Evolutionary conservation across 2,888 invertebrate species (phyloP).

Genomic region (Allacma fusca): DNA sequence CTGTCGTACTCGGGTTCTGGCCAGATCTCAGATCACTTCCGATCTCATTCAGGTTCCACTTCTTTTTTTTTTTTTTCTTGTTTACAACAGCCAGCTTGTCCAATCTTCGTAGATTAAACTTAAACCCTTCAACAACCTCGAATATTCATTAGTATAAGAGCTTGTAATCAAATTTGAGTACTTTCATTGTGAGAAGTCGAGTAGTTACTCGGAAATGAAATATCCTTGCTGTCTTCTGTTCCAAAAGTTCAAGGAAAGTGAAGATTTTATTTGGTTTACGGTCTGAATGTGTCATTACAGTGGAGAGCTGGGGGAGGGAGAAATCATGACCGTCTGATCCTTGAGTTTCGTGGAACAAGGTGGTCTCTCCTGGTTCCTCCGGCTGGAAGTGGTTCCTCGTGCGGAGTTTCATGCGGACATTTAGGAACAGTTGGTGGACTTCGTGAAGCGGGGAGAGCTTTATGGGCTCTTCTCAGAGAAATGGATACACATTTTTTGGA

Average conservation of each 20-base stretch:
- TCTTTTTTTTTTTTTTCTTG: neutral
- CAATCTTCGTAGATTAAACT: neutral
- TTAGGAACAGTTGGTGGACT: conserved; percentile 65
- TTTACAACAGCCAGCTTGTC: neutral
- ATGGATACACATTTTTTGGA: conserved; percentile 67
- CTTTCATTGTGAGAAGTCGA: neutral
- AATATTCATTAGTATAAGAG: conserved; percentile 24
- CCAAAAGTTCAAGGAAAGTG: neutral
- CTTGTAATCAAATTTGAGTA: conserved; percentile 17
- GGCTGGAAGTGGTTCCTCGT: conserved; percentile 65
- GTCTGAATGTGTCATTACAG: conserved; percentile 61
- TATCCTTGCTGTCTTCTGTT: neutral
- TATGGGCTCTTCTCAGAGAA: conserved; percentile 70
- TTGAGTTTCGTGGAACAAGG: conserved; percentile 71
- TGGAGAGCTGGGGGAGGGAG: conserved; percentile 72
- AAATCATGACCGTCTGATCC: conserved; percentile 70
- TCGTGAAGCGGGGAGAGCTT: conserved; percentile 69
- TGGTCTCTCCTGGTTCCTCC: conserved; percentile 70
- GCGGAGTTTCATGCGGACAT: conserved; percentile 61
- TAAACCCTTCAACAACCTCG: neutral
- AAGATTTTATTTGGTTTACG: neutral
- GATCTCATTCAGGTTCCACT: conserved; percentile 67
- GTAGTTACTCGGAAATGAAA: neutral
- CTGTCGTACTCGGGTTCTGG: conserved; percentile 69
- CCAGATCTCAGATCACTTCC: conserved; percentile 68